These are phyloP conservation scores for Ammodramus savannarum DNA, from an alignment of 2,113 vertebrate genomes.

Conservation along the genomic window DNA sequence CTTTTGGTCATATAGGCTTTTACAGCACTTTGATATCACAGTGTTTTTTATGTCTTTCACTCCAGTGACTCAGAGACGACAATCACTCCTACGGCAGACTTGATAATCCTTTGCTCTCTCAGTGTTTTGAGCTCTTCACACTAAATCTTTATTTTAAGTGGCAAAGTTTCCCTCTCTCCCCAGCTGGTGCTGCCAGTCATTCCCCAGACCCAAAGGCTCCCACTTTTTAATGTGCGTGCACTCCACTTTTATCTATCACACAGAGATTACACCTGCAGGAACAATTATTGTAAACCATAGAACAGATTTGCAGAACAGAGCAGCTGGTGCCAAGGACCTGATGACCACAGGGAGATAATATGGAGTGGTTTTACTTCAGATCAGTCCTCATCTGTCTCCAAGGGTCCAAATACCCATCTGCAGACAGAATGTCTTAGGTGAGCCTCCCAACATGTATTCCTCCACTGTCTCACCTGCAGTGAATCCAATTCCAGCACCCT, in stretches of 20 bases:
- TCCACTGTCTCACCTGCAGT: background rate
- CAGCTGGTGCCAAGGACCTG: background rate
- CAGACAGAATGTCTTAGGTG: background rate
- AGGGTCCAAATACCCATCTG: background rate
- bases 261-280: background rate
- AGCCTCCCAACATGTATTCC: background rate
- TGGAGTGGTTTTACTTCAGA: background rate
- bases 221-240: background rate
- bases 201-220: background rate
- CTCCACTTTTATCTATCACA: background rate
- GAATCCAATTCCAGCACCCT: background rate
- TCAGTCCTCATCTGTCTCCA: background rate
- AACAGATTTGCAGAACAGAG: background rate
- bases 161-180: background rate
- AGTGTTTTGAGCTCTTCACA: background rate
- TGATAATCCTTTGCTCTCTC: background rate
- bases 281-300: background rate
- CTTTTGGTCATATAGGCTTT: background rate
- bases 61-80: background rate
- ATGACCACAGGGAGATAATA: background rate
- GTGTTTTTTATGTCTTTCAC: background rate
- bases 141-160: slow-evolving; percentile 3
- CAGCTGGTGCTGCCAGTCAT: slow-evolving; percentile 19
- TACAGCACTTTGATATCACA: background rate
- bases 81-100: background rate